Evolutionary conservation across 2,113 vertebrate species (phyloP).

Genomic region (Parus major): DNA sequence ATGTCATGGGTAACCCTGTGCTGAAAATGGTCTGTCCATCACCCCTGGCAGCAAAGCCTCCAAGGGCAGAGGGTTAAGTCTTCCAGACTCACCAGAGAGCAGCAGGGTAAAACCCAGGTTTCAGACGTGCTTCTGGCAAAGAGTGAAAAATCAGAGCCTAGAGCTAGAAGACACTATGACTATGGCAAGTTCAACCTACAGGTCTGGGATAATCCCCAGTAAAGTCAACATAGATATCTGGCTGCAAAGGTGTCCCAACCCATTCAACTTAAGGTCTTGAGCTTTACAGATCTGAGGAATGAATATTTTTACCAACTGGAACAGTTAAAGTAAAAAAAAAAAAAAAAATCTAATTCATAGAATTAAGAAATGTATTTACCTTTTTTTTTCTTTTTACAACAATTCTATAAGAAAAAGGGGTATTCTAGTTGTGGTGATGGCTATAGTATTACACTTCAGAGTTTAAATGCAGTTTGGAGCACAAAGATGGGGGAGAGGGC

Average conservation of each 20-base stretch:
- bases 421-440: background rate
- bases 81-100: background rate
- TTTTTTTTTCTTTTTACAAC: background rate
- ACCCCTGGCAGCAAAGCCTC: background rate
- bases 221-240: background rate
- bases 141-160: background rate
- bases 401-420: background rate
- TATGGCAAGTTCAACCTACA: background rate
- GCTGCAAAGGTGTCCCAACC: background rate
- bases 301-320: background rate
- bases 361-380: background rate
- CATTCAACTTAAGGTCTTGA: background rate
- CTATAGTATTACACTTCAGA: background rate
- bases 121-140: background rate
- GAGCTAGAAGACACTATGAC: background rate
- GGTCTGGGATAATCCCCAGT: background rate
- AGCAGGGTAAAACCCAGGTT: background rate
- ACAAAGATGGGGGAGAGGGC: background rate
- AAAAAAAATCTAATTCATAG: background rate
- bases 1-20: background rate
- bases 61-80: background rate
- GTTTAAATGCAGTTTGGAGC: background rate
- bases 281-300: background rate
- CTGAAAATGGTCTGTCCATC: background rate
- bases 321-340: background rate